Conservation (phyloP, 2,113 vertebrate genomes). For the Procavia capensis region DNA sequence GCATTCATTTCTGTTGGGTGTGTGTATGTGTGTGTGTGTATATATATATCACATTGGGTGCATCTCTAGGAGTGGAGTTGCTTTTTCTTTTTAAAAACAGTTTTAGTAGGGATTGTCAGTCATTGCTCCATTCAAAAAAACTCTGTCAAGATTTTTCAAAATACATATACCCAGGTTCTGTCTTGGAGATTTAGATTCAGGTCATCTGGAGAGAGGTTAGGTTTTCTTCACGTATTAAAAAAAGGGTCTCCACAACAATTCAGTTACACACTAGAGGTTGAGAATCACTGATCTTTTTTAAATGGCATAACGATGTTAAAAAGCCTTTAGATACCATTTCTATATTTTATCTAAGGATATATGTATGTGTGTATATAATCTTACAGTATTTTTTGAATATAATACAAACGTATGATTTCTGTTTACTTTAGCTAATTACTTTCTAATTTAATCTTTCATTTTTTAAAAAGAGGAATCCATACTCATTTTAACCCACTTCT, state of each 20-base stretch:
- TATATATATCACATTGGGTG: no score
- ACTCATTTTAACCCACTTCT: not conserved
- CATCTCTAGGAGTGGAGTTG: not conserved
- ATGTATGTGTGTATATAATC: not conserved
- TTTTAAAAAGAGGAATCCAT: not conserved
- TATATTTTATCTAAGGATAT: not conserved
- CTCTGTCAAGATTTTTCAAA: not conserved
- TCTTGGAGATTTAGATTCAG: not conserved
- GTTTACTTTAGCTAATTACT: not conserved
- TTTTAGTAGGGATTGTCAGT: not conserved
- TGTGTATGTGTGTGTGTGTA: no score
- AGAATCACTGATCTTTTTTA: not conserved
- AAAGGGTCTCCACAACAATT: not conserved
- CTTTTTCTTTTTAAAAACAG: not conserved
- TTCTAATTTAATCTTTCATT: constrained; percentile 15
- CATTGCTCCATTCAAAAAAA: not conserved
- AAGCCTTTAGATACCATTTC: not conserved
- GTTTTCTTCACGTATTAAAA: constrained; percentile 4
- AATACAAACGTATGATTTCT: not conserved
- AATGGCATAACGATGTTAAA: not conserved
- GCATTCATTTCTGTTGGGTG: not conserved
- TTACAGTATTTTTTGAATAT: not conserved
- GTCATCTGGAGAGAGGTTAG: not conserved
- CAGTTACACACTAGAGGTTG: not conserved
- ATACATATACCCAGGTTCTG: not conserved